Evolutionary conservation across 1,140 invertebrate species (phyloP).

Genomic region (Goniozus legneri): DNA sequence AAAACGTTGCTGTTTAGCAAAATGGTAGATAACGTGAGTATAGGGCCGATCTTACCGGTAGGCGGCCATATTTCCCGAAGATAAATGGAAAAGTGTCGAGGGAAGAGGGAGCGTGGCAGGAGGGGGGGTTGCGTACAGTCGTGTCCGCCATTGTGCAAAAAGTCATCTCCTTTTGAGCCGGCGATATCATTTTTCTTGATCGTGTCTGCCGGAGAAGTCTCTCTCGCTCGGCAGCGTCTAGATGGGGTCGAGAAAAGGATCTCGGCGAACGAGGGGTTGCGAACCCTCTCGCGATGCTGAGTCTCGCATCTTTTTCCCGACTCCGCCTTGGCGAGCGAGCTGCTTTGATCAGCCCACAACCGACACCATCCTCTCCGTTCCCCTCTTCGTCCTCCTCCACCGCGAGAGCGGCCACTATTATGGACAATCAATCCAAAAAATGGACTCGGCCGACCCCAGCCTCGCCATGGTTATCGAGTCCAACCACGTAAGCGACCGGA

Average conservation of each 20-base stretch:
- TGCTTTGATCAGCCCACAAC: constrained; percentile 39
- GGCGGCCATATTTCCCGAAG: constrained; percentile 3
- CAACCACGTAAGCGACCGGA: too few relatives aligned
- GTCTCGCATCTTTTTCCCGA: constrained; percentile 38
- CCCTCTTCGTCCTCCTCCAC: too few relatives aligned
- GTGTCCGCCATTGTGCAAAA: constrained; percentile 30
- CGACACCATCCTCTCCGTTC: constrained; percentile 40
- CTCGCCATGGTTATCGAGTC: too few relatives aligned
- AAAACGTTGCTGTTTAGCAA: too few relatives aligned
- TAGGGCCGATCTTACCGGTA: too few relatives aligned
- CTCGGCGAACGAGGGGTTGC: constrained; percentile 27
- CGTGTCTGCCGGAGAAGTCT: constrained; percentile 14
- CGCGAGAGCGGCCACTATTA: too few relatives aligned
- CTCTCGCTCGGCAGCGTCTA: constrained; percentile 3
- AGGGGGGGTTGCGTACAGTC: neutral
- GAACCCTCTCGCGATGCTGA: constrained; percentile 34
- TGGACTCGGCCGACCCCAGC: constrained; percentile 15
- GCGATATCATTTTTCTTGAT: constrained; percentile 44
- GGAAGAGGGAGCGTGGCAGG: neutral
- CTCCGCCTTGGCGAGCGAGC: constrained; percentile 30
- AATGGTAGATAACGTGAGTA: too few relatives aligned
- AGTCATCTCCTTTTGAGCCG: constrained; percentile 34
- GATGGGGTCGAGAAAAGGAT: too few relatives aligned
- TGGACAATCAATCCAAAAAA: constrained; percentile 42
- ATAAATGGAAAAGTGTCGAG: constrained; percentile 9